Evolutionary conservation across 2,113 vertebrate genomes (phyloP), one percentile per base, ranked within the genome.

Genomic region (Rhinichthys klamathensis): DNA sequence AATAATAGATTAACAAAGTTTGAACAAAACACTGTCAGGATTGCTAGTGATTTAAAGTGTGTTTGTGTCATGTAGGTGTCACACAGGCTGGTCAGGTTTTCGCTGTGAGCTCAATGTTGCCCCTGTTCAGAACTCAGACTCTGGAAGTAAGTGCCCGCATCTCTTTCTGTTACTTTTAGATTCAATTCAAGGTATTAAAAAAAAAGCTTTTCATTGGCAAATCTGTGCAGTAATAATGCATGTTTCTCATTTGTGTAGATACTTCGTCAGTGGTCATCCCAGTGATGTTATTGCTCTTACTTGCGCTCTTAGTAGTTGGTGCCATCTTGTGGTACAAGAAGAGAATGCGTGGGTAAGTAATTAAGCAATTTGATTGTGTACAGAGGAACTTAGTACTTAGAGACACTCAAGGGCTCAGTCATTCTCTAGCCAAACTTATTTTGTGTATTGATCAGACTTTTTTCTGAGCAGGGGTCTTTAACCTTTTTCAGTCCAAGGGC

Each of bases 291-390:
- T 91, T 97, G 46, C 90, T 98, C 16, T 58, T 99, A 32, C 82
- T 95, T 84, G 88, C 96, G 18, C 90, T 98, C 6, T 90, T 97
- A 87, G 90, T 94, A 1, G 96, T 95, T 0, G 96, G 96, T 72
- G 94, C 92, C 85, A 95, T 98, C 82, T 93, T 96, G 89, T 99
- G 98, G 97, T 98, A 99, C 91, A 98, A 97, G 90, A 94, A 95
- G 89, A 95, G 96, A 91, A 96, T 98, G 93, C 96, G 96, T 65
- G 97, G 98, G 98, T 99, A 88, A 96, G 97, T 90, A 41, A 15
- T 21, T 10, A 8, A 44, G 56, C 61, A 16, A 76, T 32, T 76
- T 46, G 58, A 49, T 7, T 60, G 38, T 61, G 25, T n/a, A 5
- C 3, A 60, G 21, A 54, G n/a, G 30, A 51, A 35, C 12, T 67